Evolutionary conservation across 2,888 invertebrate genomes (phyloP), one percentile per base, ranked within the genome.

Genomic region (Orthonevra nobilis): DNA sequence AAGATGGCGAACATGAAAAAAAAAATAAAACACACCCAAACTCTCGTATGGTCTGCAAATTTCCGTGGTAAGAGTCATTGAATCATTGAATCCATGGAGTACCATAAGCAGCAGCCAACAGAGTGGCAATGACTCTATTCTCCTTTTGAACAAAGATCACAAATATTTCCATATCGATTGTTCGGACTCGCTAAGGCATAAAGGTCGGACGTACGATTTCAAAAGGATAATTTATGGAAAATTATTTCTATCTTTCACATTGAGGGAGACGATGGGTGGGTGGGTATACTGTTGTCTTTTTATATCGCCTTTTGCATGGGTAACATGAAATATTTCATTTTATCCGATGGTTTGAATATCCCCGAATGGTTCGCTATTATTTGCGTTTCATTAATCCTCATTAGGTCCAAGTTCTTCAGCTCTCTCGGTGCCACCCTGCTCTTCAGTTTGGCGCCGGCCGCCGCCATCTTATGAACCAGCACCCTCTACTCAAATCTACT

Each of bases 361-460:
- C 58, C 58, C 28, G 58, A 64, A 58, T 63, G 30, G 50, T 38
- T 28, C 44, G 58, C 64, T 48, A 72, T 77, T 77, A 77, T 72
- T 77, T 77, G 58, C 72, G 77, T 72, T 77, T 77, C 77, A 77
- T 77, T 77, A 77, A 77, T 77, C 70, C 77, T 77, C 77, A 77
- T 77, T 77, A 77, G 77, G 72, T 44, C 23, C 2, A 23, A 46
- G 58, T n/a, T n/a, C n/a, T n/a, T n/a, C n/a, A 46, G 34, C 38
- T 34, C 36, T 69, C 48, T 34, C 5, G 23, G 60, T n/a, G n/a
- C n/a, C 3, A 36, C 2, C 12, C 30, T 3, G n/a, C 17, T 15
- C 28, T 28, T 46, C 7, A 14, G 3, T n/a, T 26, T 54, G 54
- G 20, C 15, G 23, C 17, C 54, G 3, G n/a, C 14, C 38, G 54